Evolutionary conservation across 2,797 vertebrate genomes (phyloP).

Genomic region (Heterohyrax brucei): DNA sequence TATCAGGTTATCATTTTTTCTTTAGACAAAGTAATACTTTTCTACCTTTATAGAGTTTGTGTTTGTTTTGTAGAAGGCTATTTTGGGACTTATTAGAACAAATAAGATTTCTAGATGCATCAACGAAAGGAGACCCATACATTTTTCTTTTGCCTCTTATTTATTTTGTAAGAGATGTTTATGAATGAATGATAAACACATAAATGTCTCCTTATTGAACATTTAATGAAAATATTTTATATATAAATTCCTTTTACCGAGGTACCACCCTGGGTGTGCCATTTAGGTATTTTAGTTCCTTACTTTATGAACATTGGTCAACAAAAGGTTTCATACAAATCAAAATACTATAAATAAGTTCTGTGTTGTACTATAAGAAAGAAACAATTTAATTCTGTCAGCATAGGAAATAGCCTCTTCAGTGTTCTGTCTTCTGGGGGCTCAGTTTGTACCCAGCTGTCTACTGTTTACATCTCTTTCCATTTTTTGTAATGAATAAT

Average conservation of each 20-base stretch:
- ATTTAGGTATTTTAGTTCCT: conserved; percentile 55
- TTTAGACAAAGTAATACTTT: background rate
- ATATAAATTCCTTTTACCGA: conserved; percentile 72
- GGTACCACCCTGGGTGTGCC: background rate
- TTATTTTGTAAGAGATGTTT: conserved; percentile 16
- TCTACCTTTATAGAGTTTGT: background rate
- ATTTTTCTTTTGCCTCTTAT: background rate
- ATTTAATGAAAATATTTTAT: conserved; percentile 75
- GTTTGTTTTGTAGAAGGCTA: conserved; percentile 14
- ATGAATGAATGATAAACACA: conserved; percentile 21
- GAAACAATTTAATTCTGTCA: background rate
- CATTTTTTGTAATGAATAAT: conserved; percentile 16
- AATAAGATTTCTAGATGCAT: background rate
- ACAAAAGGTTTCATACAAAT: conserved; percentile 49
- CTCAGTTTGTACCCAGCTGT: conserved; percentile 68
- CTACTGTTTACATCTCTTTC: background rate
- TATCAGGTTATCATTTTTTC: background rate
- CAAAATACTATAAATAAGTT: conserved; percentile 44
- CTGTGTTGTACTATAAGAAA: background rate
- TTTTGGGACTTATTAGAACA: conserved; percentile 1
- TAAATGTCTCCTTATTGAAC: conserved; percentile 27
- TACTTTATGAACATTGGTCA: conserved; percentile 40
- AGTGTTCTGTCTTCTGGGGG: background rate
- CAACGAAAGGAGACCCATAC: background rate
- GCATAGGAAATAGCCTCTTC: background rate